Evolutionary conservation across 2,888 invertebrate species (phyloP).

Genomic region (Cistogaster globosa): DNA sequence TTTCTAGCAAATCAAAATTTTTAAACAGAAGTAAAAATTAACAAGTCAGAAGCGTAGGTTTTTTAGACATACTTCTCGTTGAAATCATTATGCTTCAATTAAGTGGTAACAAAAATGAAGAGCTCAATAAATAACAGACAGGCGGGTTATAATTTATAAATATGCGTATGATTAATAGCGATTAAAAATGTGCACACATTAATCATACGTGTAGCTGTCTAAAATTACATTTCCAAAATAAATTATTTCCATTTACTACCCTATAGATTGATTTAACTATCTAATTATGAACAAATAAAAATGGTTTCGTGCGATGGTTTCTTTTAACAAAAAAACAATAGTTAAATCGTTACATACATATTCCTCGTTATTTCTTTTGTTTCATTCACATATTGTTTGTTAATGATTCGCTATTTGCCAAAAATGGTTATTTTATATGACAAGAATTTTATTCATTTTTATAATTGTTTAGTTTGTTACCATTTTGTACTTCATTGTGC

Average conservation of each 20-base stretch:
- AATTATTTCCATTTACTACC: too few species aligned
- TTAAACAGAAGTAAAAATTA: too few species aligned
- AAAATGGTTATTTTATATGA: conserved; percentile 45
- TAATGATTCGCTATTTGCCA: conserved; percentile 39
- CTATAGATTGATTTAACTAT: too few species aligned
- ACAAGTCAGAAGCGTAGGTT: too few species aligned
- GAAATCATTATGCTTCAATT: too few species aligned
- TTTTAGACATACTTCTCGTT: too few species aligned
- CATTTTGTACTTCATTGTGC: conserved; percentile 16
- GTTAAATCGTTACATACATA: conserved; percentile 4
- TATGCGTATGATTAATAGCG: conserved; percentile 40
- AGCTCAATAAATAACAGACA: too few species aligned
- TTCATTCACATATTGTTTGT: too few species aligned
- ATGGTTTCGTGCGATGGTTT: not conserved
- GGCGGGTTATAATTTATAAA: too few species aligned
- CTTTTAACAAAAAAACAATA: conserved; percentile 5
- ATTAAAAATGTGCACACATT: not conserved
- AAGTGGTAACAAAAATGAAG: too few species aligned
- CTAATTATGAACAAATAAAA: too few species aligned
- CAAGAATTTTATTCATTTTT: conserved; percentile 8
- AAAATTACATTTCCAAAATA: not conserved
- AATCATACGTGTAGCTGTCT: conserved; percentile 47
- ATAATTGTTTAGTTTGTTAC: not conserved
- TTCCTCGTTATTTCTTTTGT: not conserved
- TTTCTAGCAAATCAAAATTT: too few species aligned